Percentiles rank a stretch among this genome's conserved stretches.
Evolutionary conservation across 2,888 invertebrate species (phyloP).

Genomic region (Caenorhabditis panamensis): DNA sequence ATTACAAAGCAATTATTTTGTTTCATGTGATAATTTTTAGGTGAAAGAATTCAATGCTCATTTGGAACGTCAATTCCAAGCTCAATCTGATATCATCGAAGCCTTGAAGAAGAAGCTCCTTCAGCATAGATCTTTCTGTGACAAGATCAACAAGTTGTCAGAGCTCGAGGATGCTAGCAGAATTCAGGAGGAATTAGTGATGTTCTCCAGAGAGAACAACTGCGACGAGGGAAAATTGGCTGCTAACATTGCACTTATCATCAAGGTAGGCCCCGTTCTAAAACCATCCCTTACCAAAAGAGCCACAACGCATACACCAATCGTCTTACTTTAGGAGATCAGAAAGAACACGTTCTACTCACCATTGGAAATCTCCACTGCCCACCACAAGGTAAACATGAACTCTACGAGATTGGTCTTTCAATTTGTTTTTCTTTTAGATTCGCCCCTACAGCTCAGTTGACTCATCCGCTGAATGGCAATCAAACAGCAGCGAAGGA

Average conservation of each 20-base stretch:
- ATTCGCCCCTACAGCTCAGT: conserved; percentile 69
- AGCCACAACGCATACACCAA: background rate
- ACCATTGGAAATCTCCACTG: conserved; percentile 68
- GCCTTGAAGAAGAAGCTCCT: conserved; percentile 74
- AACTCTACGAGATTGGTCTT: conserved; percentile 12
- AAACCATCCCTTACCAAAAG: too few species aligned
- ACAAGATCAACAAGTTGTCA: conserved; percentile 61
- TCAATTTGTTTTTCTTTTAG: conserved; percentile 54
- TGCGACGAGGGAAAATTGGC: conserved; percentile 66
- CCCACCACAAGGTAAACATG: conserved; percentile 66
- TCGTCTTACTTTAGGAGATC: conserved; percentile 39
- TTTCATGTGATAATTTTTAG: conserved; percentile 13
- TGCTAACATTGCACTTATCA: conserved; percentile 62
- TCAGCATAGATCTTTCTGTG: conserved; percentile 57
- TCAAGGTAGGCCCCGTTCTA: conserved; percentile 36
- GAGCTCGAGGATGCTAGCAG: conserved; percentile 60
- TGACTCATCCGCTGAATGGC: conserved; percentile 71
- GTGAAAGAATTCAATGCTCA: conserved; percentile 71
- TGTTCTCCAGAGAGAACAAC: conserved; percentile 60
- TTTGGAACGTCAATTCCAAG: conserved; percentile 70
- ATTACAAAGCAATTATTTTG: too few species aligned
- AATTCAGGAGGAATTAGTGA: conserved; percentile 58
- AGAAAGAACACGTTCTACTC: conserved; percentile 57
- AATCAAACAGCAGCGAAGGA: conserved; percentile 71
- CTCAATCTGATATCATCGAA: conserved; percentile 78